Percentiles rank a stretch among this genome's conserved stretches.
Conservation (phyloP, 2,888 invertebrate species). For the Acrobasis repandana region DNA sequence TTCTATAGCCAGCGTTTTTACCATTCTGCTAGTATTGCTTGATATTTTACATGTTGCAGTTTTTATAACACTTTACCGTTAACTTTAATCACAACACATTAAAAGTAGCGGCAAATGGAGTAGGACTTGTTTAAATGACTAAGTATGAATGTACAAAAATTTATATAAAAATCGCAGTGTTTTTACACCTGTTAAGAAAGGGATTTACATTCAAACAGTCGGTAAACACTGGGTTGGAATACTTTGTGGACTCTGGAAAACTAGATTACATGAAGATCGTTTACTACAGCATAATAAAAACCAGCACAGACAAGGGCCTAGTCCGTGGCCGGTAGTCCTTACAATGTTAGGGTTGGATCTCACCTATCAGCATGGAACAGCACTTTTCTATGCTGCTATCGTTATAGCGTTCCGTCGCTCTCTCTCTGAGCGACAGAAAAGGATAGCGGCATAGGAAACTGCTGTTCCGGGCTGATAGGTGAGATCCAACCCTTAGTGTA, state of each 20-base stretch:
- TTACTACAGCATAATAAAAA: background rate
- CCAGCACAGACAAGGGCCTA: no score
- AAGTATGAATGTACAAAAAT: conserved; percentile 13
- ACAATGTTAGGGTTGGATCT: no score
- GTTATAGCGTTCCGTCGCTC: no score
- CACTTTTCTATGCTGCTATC: no score
- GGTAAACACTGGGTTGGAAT: conserved; percentile 1
- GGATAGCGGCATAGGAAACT: no score
- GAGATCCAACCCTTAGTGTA: no score
- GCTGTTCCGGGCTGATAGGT: no score
- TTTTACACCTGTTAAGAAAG: background rate
- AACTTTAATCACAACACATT: background rate
- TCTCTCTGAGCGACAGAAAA: no score
- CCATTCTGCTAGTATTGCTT: background rate
- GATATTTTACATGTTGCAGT: no score
- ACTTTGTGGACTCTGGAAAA: conserved; percentile 2
- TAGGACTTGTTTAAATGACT: conserved; percentile 15
- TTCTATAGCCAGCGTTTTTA: background rate
- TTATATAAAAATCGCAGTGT: background rate
- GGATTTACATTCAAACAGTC: background rate
- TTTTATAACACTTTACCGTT: no score
- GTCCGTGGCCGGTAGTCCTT: no score
- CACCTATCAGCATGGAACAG: no score
- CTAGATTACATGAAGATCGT: background rate
- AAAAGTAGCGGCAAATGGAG: conserved; percentile 19